Percentiles rank a stretch among this genome's conserved stretches.
These are phyloP conservation scores for Felis chaus DNA, from an alignment of 2,113 vertebrate species.

Conservation along the genomic window DNA sequence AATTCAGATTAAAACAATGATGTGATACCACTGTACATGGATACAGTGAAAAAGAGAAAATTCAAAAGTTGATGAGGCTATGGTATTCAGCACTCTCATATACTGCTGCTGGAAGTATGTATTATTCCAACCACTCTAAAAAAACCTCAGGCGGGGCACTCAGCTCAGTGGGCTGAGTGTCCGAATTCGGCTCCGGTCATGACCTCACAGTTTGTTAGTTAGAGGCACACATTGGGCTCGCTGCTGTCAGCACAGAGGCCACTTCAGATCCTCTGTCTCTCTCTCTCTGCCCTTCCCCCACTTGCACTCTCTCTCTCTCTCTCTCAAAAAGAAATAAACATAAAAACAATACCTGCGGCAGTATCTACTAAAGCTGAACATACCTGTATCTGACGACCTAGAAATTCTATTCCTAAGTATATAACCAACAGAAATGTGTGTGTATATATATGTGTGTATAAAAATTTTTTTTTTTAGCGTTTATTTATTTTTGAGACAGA, in stretches of 20 bases:
- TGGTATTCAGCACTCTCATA: neutral
- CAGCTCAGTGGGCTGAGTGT: too few species aligned
- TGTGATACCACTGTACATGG: neutral
- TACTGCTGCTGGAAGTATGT: neutral
- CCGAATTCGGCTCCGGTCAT: too few species aligned
- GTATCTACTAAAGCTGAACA: neutral
- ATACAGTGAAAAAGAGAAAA: constrained; percentile 8
- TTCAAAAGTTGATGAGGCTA: neutral
- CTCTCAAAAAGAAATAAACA: too few species aligned
- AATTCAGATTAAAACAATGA: constrained; percentile 21
- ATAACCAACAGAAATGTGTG: neutral
- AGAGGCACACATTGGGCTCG: too few species aligned
- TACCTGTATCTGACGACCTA: neutral
- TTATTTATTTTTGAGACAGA: too few species aligned
- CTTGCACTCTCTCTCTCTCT: too few species aligned
- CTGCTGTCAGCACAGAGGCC: too few species aligned
- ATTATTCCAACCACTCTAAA: neutral
- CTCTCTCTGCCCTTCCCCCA: too few species aligned
- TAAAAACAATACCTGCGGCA: neutral
- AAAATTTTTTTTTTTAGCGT: too few species aligned
- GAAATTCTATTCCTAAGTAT: neutral
- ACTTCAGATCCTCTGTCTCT: too few species aligned
- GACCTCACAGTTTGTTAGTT: too few species aligned
- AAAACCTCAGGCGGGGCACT: neutral
- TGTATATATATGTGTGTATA: neutral